Conservation (phyloP, 1,140 invertebrate species). For the Bombus waltoni region DNA sequence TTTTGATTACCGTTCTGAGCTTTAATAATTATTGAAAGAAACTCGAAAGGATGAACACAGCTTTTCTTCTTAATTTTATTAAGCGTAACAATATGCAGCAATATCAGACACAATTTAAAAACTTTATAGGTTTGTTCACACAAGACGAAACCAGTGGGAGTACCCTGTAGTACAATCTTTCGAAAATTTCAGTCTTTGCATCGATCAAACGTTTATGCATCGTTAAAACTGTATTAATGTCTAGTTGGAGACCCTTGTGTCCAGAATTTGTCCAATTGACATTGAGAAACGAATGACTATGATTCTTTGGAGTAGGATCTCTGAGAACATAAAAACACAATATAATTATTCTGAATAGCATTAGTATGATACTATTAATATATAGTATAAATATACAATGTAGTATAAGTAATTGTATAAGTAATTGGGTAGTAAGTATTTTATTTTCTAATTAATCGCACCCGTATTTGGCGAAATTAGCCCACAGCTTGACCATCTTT, state of each 20-base stretch:
- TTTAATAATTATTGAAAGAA: too few species aligned
- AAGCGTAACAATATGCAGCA: not conserved
- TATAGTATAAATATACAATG: too few species aligned
- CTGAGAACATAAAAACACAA: constrained; percentile 31
- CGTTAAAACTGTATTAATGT: constrained; percentile 3
- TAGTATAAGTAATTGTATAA: too few species aligned
- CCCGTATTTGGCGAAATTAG: constrained; percentile 71
- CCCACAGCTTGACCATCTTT: constrained; percentile 82
- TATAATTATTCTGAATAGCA: not conserved
- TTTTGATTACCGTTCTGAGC: too few species aligned
- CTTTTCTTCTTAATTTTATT: not conserved
- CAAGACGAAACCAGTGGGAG: not conserved
- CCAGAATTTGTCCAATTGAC: constrained; percentile 43
- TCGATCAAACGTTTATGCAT: not conserved
- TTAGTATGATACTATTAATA: too few species aligned
- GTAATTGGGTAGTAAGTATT: too few species aligned
- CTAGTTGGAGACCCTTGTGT: not conserved
- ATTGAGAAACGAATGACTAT: not conserved
- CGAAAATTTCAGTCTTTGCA: not conserved
- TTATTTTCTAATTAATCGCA: not conserved
- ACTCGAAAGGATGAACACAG: too few species aligned
- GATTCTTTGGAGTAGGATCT: constrained; percentile 50
- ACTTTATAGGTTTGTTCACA: not conserved
- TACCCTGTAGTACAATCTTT: not conserved
- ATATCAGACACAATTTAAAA: not conserved